Evolutionary conservation across 2,113 vertebrate species (phyloP), one percentile per base, ranked within the genome.

Genomic region (Petromus typicus): DNA sequence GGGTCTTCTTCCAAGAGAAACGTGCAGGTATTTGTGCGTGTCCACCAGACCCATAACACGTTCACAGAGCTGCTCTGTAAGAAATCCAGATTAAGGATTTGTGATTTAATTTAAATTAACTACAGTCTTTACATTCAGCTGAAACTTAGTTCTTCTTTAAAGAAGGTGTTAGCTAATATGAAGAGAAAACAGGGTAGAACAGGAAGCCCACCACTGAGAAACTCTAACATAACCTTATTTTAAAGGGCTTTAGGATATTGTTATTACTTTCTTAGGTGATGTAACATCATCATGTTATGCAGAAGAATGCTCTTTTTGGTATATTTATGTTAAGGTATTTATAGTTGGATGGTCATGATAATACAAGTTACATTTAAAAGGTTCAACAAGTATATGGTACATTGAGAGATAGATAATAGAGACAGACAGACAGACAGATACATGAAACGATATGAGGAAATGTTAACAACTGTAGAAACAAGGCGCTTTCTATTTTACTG

Each of bases 311-410:
- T 69, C 16, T 51, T 63, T 81, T 95, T 64, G 48, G 37, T 45
- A 63, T 4, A 73, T 51, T 23, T 34, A 80, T 79, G 4, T 59
- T 93, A 81, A 86, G 61, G 4, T 79, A 69, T 81, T 93, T 81
- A 86, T 71, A 4, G 20, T 34, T 75, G 22, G 73, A 93, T 4
- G 22, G 27, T 80, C 25, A 61, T 59, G 45, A 66, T 83, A 40
- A 54, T 89, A 18, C 43, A 86, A 96, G 40, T 92, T 86, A 82
- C 3, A 48, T 6, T 40, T n/a, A 80, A 94, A 76, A 89, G 17
- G 0, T 79, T 89, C 45, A 73, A 85, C 7, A 86, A 23, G 81
- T 67, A 86, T 45, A 57, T 40, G 18, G n/a, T 75, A 54, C 1
- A 54, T 30, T 63, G 40, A 56, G 40, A 66, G 61, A 64, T 43